Percentiles rank a stretch among this genome's conserved stretches.
phyloP scores from a whole-genome alignment of 2,888 invertebrate species.

The Trisateles emortualis region DNA sequence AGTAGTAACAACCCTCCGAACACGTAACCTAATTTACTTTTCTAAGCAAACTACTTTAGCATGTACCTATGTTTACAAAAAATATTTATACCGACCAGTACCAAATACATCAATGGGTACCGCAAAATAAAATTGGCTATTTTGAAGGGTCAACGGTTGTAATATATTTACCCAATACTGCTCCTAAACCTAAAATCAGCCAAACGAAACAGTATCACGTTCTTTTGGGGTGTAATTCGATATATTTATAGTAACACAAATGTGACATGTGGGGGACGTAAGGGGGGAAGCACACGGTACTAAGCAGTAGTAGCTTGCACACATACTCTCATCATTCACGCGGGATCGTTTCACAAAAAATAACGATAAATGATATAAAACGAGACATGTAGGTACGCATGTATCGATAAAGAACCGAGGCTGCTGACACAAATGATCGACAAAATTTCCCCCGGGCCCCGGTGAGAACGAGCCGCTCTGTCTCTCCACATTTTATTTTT shows the following conservation, averaged over 20 bases:
- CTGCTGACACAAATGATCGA: constrained; percentile 66
- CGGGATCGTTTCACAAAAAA: constrained; percentile 29
- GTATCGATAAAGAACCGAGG: constrained; percentile 58
- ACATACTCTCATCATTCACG: constrained; percentile 16
- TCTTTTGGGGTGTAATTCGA: constrained; percentile 4
- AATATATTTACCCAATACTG: constrained; percentile 1
- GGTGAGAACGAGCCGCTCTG: constrained; percentile 38
- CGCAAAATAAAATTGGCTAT: constrained; percentile 3
- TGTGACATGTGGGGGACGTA: neutral
- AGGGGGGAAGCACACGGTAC: neutral
- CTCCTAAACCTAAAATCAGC: constrained; percentile 1
- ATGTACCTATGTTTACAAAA: neutral
- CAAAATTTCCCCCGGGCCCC: constrained; percentile 61
- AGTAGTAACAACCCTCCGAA: too few species aligned
- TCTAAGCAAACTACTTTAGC: too few species aligned
- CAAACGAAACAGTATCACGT: constrained; percentile 1
- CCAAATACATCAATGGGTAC: neutral
- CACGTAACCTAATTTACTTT: too few species aligned
- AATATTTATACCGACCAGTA: neutral
- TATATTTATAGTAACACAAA: constrained; percentile 7
- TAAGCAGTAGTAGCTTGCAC: neutral
- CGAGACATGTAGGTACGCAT: constrained; percentile 47
- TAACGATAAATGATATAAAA: constrained; percentile 40
- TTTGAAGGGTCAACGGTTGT: neutral
- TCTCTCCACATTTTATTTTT: constrained; percentile 60